Conservation (phyloP, 2,113 vertebrate genomes). For the Anoura caudifer region DNA sequence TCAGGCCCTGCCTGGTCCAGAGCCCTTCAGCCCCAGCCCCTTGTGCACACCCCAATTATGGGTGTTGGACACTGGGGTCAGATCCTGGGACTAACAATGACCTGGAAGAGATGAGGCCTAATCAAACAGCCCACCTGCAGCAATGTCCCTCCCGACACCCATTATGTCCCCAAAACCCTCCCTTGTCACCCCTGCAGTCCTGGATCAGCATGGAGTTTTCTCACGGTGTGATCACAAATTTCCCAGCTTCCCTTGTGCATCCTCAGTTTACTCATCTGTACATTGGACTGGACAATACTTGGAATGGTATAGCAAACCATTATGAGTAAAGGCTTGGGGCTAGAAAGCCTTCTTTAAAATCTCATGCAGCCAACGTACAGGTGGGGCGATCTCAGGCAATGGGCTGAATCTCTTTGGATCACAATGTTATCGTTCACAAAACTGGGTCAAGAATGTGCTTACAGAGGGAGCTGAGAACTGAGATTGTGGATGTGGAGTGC, state of each 20-base stretch:
- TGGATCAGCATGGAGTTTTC: not conserved
- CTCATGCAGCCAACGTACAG: not conserved
- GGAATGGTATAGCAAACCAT: not conserved
- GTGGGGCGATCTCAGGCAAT: not conserved
- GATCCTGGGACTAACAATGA: not conserved
- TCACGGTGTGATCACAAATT: not conserved
- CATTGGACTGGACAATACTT: not conserved
- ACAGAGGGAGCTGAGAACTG: not conserved
- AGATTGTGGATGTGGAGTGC: not conserved
- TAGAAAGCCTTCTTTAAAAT: not conserved
- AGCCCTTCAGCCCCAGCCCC: not conserved
- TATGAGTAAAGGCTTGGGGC: not conserved
- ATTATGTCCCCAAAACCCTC: not conserved
- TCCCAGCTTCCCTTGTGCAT: not conserved
- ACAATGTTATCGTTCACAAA: not conserved
- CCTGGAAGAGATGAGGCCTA: not conserved
- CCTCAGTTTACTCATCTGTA: not conserved
- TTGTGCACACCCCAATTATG: rapidly evolving
- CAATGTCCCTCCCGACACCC: not conserved
- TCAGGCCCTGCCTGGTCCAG: not conserved
- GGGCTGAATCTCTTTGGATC: not conserved
- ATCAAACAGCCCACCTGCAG: not conserved
- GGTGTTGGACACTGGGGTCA: not conserved
- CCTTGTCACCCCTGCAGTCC: rapidly evolving
- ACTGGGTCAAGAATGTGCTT: not conserved